A percentile compares a stretch with the other conserved stretches of the same genome.
Conservation (phyloP, 2,113 vertebrate species). For the Chrysochloris asiatica region DNA sequence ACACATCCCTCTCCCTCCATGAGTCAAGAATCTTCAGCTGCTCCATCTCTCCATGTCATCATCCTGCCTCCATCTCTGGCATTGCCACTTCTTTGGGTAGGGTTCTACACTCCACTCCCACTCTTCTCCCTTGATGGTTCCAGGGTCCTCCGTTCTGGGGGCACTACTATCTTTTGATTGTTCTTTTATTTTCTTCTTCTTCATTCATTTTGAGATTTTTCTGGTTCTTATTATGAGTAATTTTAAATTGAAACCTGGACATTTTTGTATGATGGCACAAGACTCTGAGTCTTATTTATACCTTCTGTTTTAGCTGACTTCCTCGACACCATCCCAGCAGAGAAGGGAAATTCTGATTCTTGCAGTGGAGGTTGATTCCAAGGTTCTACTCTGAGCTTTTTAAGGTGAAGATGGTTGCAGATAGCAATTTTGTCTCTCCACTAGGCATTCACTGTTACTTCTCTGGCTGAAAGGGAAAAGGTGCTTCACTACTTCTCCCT, state of each 20-base stretch:
- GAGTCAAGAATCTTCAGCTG: too few species aligned
- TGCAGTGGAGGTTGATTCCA: not conserved
- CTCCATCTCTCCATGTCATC: too few species aligned
- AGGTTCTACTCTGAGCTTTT: not conserved
- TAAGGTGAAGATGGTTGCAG: not conserved
- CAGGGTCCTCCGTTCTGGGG: too few species aligned
- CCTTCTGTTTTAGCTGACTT: not conserved
- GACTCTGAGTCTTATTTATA: not conserved
- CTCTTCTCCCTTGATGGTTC: too few species aligned
- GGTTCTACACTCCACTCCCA: too few species aligned
- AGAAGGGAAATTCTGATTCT: not conserved
- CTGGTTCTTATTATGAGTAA: not conserved
- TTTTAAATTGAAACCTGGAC: not conserved
- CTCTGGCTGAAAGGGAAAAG: not conserved
- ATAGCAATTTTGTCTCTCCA: not conserved
- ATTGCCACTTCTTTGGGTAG: too few species aligned
- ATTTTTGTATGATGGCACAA: not conserved
- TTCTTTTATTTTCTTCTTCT: not conserved
- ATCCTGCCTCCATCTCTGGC: too few species aligned
- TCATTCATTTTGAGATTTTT: not conserved
- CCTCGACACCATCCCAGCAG: not conserved
- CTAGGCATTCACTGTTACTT: not conserved
- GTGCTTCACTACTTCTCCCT: not conserved
- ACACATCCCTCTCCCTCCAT: too few species aligned
- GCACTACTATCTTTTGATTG: too few species aligned